These are phyloP conservation scores for Drosophila incognita DNA, from an alignment of 2,888 invertebrate genomes.

Conservation along the genomic window DNA sequence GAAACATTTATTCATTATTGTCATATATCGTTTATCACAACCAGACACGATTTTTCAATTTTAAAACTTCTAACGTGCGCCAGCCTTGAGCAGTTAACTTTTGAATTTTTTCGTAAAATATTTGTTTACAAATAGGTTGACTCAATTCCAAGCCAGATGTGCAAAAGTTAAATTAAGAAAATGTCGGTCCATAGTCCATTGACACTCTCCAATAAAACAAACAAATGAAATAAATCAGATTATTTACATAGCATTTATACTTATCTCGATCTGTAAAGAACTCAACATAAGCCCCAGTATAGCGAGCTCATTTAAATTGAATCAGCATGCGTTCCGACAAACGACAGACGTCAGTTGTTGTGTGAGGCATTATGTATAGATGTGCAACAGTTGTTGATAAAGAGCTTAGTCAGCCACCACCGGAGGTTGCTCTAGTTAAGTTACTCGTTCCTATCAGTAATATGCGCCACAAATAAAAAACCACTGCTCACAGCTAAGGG, in stretches of 20 bases:
- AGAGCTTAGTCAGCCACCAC: constrained; percentile 45
- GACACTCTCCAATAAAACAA: not conserved
- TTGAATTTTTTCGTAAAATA: not conserved
- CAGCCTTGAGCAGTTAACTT: not conserved
- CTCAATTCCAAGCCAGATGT: not conserved
- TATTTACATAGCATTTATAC: not conserved
- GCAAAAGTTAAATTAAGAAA: not conserved
- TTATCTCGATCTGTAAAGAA: not conserved
- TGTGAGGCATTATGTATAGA: not conserved
- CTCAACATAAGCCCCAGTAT: not conserved
- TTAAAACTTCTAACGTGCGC: not conserved
- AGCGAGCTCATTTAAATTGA: constrained; percentile 7
- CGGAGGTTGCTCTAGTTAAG: constrained; percentile 26
- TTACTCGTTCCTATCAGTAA: constrained; percentile 45
- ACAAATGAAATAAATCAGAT: not conserved
- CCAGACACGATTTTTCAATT: not conserved
- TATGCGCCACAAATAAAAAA: constrained; percentile 35
- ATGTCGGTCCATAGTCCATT: not conserved
- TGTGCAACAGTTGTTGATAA: constrained; percentile 39
- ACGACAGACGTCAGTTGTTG: not conserved
- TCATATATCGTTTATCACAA: not conserved
- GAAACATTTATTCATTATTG: not conserved
- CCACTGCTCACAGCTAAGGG: constrained; percentile 1
- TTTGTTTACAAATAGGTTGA: not conserved
- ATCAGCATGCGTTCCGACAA: not conserved